Base-by-base conservation (phyloP, 2,888 invertebrate genomes). In the Drosophila stalkeri region DNA sequence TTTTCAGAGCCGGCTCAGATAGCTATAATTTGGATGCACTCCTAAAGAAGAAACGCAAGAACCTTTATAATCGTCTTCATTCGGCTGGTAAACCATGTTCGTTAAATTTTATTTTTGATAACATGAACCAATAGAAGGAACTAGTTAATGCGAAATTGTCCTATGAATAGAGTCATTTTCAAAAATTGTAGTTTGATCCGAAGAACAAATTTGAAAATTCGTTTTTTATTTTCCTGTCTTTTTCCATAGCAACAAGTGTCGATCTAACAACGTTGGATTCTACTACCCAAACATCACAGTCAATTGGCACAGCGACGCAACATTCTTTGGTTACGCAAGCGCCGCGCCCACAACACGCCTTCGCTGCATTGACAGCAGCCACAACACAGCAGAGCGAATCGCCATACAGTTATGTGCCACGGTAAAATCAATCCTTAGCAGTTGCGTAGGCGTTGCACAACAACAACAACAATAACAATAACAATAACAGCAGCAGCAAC, bases 31-130 rank as follows among this genome's bases (percentile, higher is more conserved):
- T 93, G 74, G 93, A 93, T 74, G 72, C 73, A 6, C 86, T 93
- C 46, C 81, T 93, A 23, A 93, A 92, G 72, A 93, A 93, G 84
- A 93, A 93, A 80, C 92, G 91, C 70, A 92, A 92, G 64, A 92
- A 92, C 81, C 82, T 93, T 5, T 91, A 91, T 47, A 93, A 91
- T 80, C 91, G 93, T 43, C 89, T 93, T 82, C 92, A 92, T 78
- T 86, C 92, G 52, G 87, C 92, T 47, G 91, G 92, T 92, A 89
- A 78, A 70, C 51, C 63, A 64, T 41, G 62, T 49, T 60, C 44
- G 46, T 44, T 18, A 46, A 12, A 9, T 59, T 60, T 39, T 7
- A 2, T 31, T 20, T 20, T 41, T 41, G 41, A 55, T 55, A 41
- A 18, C 27, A 31, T 12, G n/a, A 52, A 20, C 20, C 51, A 18